Conservation (phyloP, 2,797 vertebrate genomes). For the Chiropotes sagulatus region DNA sequence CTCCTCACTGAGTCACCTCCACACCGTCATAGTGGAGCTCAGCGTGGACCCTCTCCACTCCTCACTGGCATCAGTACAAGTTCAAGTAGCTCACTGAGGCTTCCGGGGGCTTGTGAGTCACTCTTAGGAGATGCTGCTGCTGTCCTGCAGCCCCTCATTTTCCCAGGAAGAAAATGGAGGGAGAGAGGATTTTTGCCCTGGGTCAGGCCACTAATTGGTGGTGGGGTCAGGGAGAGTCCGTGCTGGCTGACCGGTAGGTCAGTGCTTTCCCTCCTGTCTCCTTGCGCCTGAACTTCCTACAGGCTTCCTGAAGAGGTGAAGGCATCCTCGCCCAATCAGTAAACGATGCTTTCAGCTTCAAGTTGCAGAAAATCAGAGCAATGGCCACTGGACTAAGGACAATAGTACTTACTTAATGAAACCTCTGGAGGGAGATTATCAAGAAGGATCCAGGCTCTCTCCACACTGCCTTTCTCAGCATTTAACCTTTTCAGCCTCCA, state of each 20-base stretch:
- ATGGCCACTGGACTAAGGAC: background rate
- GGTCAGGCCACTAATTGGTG: background rate
- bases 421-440: background rate
- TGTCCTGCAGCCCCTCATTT: background rate
- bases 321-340: background rate
- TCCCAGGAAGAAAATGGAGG: background rate
- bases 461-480: background rate
- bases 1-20: conserved; percentile 48
- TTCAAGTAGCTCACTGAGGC: background rate
- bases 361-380: background rate
- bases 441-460: background rate
- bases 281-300: background rate
- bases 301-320: background rate
- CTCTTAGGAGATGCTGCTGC: background rate
- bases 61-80: fast-evolving
- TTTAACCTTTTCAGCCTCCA: background rate
- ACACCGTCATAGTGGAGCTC: background rate
- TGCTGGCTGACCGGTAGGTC: no score
- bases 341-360: background rate
- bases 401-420: background rate
- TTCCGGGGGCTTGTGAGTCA: background rate
- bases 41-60: background rate
- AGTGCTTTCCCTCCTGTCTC: fast-evolving
- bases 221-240: background rate
- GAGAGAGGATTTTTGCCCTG: background rate